Percentiles rank a stretch among this genome's conserved stretches.
phyloP scores from a whole-genome alignment of 2,797 vertebrate species.

The Tauraco hartlaubi region DNA sequence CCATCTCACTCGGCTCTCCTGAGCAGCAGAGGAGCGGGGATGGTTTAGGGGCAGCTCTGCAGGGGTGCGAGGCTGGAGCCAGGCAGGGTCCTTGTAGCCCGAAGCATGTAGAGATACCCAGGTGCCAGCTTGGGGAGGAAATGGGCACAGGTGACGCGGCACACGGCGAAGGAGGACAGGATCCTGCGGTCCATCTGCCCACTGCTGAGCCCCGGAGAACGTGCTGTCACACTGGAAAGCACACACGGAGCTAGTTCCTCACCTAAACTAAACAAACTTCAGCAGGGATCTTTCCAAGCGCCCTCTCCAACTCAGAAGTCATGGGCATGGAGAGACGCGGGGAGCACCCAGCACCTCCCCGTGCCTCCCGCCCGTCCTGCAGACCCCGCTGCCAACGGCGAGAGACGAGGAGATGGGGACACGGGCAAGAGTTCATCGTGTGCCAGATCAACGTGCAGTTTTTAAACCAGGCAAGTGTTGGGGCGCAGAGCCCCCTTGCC shows the following conservation, averaged over 20 bases:
- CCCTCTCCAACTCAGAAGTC: background rate
- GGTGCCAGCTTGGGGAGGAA: too few species aligned
- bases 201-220: accelerated
- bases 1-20: background rate
- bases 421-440: background rate
- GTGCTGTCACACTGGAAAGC: accelerated
- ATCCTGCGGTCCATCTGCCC: accelerated
- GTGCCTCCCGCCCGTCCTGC: background rate
- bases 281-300: background rate
- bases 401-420: background rate
- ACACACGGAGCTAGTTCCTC: accelerated
- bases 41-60: background rate
- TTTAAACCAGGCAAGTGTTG: background rate
- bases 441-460: background rate
- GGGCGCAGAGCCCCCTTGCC: background rate
- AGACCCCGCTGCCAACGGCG: background rate
- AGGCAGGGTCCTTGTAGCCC: background rate
- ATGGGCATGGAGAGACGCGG: accelerated
- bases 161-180: background rate
- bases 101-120: background rate
- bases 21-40: background rate
- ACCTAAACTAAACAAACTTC: background rate
- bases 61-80: background rate
- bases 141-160: background rate
- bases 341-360: background rate